Evolutionary conservation across 2,113 vertebrate genomes (phyloP).

Genomic region (Alligator mississippiensis): DNA sequence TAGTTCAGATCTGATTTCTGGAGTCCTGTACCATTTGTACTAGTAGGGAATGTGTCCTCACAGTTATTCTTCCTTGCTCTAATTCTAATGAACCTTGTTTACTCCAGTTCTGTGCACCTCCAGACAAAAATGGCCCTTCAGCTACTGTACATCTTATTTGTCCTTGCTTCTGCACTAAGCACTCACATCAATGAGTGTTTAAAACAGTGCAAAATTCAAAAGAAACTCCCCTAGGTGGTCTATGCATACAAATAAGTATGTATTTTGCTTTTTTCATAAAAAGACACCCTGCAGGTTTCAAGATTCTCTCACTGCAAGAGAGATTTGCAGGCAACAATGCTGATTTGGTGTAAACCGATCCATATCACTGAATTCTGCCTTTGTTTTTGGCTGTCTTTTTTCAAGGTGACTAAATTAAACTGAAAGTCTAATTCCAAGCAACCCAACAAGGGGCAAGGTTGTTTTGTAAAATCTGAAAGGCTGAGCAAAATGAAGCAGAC

Average conservation of each 20-base stretch:
- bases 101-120: background rate
- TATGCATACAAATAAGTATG: slow-evolving; percentile 74
- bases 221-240: slow-evolving; percentile 72
- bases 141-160: slow-evolving; percentile 63
- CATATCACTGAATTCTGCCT: slow-evolving; percentile 56
- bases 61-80: background rate
- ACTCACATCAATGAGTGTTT: slow-evolving; percentile 71
- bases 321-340: slow-evolving; percentile 61
- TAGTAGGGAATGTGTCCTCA: background rate
- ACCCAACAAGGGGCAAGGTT: slow-evolving; percentile 41
- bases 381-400: slow-evolving; percentile 72
- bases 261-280: slow-evolving; percentile 73
- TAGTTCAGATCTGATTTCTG: accelerated
- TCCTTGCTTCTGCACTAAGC: slow-evolving; percentile 68
- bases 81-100: slow-evolving; percentile 19
- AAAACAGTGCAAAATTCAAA: slow-evolving; percentile 73
- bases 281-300: slow-evolving; percentile 74
- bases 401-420: slow-evolving; percentile 80
- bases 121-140: slow-evolving; percentile 61
- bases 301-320: slow-evolving; percentile 63
- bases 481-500: slow-evolving; percentile 32
- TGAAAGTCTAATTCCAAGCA: slow-evolving; percentile 50
- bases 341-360: slow-evolving; percentile 69
- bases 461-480: slow-evolving; percentile 58
- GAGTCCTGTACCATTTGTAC: background rate